Evolutionary conservation across 1,140 invertebrate species (phyloP), one percentile per base, ranked within the genome.

Genomic region (Penaeus japonicus): DNA sequence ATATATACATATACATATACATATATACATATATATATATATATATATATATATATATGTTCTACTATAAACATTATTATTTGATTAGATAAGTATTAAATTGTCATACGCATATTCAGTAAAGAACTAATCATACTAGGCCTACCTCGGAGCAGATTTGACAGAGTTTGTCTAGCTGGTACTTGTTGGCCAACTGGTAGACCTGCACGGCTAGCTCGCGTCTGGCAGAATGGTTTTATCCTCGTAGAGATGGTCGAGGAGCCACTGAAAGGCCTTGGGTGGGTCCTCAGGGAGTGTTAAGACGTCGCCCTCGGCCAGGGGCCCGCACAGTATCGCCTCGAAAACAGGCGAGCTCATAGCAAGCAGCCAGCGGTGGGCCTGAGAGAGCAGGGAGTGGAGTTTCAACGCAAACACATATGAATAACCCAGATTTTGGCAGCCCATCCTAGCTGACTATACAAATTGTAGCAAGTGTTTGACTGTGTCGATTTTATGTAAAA

Each of bases 321-420:
- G 84, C 7, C 78, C 65, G 27, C 57, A 86, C 0, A 86, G 32
- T 39, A 86, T 80, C 35, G 79, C 77, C 75, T 86, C 89, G 32
- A 89, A 86, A 18, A 86, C 89, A 1, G 89, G 84, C 0, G 89
- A 89, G 39, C 89, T 86, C 84, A 89, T 89, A 55, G 89, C 89
- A 57, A 89, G 65, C 20, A 89, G 47, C 39, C 70, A 39, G 5
- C 89, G 84, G 24, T 89, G 89, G n/a, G 70, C 89, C 89, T 89
- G 83, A 39, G 2, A 4, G 4, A 7, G 32, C 17, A 85, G 53
- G 32, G 32, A 24, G 22, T 39, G 39, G 39, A 39, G 39, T 39
- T 0, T 39, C 4, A 39, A 39, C 12, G 39, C 39, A 39, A 7
- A 39, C 39, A 10, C 39, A 7, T 10, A 1, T 39, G 39, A 7